phyloP scores from a whole-genome alignment of 2,888 invertebrate species.

The Drosophila mulleri region DNA sequence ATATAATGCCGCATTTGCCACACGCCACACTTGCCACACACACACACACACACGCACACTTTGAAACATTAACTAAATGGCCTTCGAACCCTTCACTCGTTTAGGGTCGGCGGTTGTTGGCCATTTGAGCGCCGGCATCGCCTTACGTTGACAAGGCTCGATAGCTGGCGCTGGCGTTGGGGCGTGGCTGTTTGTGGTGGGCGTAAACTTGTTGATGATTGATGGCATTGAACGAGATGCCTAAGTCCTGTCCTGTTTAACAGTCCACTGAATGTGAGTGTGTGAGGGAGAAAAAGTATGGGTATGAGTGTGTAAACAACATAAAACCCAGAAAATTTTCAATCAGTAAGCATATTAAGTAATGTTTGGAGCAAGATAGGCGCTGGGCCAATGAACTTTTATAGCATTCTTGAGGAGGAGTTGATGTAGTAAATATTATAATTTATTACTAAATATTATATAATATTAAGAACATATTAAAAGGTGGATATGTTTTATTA shows the following conservation, averaged over 20 bases:
- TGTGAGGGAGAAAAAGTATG: neutral
- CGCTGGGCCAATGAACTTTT: constrained; percentile 13
- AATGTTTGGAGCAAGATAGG: neutral
- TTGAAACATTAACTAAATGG: constrained; percentile 34
- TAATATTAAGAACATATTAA: neutral
- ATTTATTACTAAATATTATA: neutral
- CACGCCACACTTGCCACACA: constrained; percentile 13
- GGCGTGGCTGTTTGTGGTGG: constrained; percentile 32
- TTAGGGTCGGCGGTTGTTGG: neutral
- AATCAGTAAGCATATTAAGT: constrained; percentile 24
- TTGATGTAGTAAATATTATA: neutral
- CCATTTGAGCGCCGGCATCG: constrained; percentile 4
- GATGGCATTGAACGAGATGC: constrained; percentile 37
- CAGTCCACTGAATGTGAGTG: neutral
- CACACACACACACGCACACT: constrained; percentile 17
- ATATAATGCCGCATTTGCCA: constrained; percentile 23
- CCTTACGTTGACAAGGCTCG: constrained; percentile 33
- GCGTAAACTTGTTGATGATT: constrained; percentile 67
- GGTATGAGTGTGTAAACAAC: constrained; percentile 3
- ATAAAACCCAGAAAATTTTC: constrained; percentile 27
- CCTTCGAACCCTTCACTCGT: constrained; percentile 32
- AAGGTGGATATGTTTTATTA: no score
- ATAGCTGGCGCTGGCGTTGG: constrained; percentile 19
- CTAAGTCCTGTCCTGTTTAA: constrained; percentile 22
- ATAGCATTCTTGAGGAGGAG: constrained; percentile 1